Conservation (phyloP, 2,888 invertebrate genomes). For the Rhagonycha fulva region DNA sequence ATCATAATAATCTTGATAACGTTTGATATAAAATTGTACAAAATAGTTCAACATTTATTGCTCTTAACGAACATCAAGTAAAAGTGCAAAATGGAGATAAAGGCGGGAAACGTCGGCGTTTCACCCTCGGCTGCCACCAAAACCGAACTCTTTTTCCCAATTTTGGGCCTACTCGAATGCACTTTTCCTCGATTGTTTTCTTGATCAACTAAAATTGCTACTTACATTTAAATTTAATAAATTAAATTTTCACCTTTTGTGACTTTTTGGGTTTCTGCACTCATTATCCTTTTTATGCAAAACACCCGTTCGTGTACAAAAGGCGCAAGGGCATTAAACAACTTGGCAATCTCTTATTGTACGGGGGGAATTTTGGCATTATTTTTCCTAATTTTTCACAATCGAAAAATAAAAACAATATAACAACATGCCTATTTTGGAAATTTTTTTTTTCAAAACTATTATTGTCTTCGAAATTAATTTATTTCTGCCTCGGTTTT, state of each 20-base stretch:
- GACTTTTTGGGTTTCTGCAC: neutral
- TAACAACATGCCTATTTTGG: neutral
- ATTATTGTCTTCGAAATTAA: neutral
- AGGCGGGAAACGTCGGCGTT: neutral
- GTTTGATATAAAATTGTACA: slow-evolving; percentile 20
- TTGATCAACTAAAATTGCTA: neutral
- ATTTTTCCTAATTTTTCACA: neutral
- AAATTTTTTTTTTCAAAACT: neutral
- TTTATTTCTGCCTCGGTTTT: neutral
- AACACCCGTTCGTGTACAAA: neutral
- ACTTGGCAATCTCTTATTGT: neutral
- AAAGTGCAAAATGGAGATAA: neutral
- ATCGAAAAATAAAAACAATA: neutral
- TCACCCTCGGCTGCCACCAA: neutral
- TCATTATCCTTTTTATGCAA: neutral
- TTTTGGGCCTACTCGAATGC: neutral
- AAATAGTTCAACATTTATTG: slow-evolving; percentile 25
- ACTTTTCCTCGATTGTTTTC: neutral
- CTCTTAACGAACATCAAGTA: slow-evolving; percentile 6
- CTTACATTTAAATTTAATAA: neutral
- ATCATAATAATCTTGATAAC: neutral
- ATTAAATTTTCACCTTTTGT: neutral
- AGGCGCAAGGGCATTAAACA: neutral
- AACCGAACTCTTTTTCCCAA: neutral
- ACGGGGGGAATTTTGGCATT: neutral